Base-by-base conservation (phyloP, 2,113 vertebrate genomes). In the Cyanoderma ruficeps region DNA sequence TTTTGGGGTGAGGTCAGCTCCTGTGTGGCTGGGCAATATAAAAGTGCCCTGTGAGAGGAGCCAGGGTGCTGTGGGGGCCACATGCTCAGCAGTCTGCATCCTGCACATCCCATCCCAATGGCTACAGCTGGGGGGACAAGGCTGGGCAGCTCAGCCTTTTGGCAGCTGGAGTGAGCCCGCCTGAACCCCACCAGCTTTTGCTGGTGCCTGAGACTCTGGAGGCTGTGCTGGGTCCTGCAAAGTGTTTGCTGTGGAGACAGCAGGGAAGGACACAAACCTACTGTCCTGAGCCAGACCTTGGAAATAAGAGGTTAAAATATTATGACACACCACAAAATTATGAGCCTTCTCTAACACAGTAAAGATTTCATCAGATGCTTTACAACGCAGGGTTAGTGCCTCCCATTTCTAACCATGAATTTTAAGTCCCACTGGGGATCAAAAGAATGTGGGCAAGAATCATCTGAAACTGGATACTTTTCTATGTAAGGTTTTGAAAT, bases 401-500 rank as follows among this genome's bases (percentile, higher is more conserved):
- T 95, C 92, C 89, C 86, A 44, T 28, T 83, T 70, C 83, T 92
- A 94, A 52, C 88, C 4, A 0, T 7, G 47, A 37, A 35, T 80
- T 93, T 63, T 47, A 87, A 87, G 76, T 77, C 83, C 37, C 39
- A 14, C 37, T 35, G 52, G 27, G 44, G 31, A 53, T 33, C 18
- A 76, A 63, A 91, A 84, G 83, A 86, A 83, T 3, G 49, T 25
- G 30, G 47, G 47, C 59, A 63, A 91, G 71, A 89, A 74, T 67
- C 31, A 15, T 90, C 82, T n/a, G 59, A 83, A 91, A 93, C 49
- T 82, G 79, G 82, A 96, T 93, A 11, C 85, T 92, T 96, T 95
- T 93, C 96, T 96, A 96, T 96, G 93, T 96, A 96, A 93, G 94
- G 94, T 80, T 95, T 90, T 92, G 95, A 96, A 95, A 94, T 5